Evolutionary conservation across 2,888 invertebrate species (phyloP).

Genomic region (Meandrusa payeni): DNA sequence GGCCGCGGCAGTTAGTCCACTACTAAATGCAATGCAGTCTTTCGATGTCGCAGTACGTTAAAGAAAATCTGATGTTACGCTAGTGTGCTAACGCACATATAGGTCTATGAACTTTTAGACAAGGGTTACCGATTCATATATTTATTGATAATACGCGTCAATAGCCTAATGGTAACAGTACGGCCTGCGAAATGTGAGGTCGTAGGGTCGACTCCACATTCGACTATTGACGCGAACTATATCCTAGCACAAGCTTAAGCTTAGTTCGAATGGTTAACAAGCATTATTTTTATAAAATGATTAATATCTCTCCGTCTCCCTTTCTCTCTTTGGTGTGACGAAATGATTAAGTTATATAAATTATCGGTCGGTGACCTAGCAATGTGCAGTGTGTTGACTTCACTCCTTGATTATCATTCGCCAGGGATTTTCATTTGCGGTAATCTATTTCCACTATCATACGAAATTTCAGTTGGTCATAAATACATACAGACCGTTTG

Average conservation of each 20-base stretch:
- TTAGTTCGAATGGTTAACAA: too few species aligned
- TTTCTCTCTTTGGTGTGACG: not conserved
- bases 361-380: conserved; percentile 64
- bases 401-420: conserved; percentile 43
- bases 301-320: too few species aligned
- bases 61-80: conserved; percentile 75
- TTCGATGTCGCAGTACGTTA: conserved; percentile 79
- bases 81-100: conserved; percentile 77
- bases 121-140: conserved; percentile 64
- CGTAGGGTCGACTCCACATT: too few species aligned
- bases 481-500: conserved; percentile 7
- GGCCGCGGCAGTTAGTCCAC: conserved; percentile 88
- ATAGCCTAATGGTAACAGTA: too few species aligned
- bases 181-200: too few species aligned
- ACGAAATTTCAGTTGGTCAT: conserved; percentile 8
- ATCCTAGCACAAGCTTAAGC: too few species aligned
- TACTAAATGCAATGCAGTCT: conserved; percentile 87
- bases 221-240: too few species aligned
- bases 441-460: conserved; percentile 27
- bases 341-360: conserved; percentile 28
- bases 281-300: too few species aligned
- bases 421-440: conserved; percentile 51
- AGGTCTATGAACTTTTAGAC: conserved; percentile 52
- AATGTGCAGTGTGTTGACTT: conserved; percentile 50
- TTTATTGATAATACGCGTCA: conserved; percentile 36